phyloP scores from a whole-genome alignment of 2,113 vertebrate genomes.

The Halichoeres trimaculatus region DNA sequence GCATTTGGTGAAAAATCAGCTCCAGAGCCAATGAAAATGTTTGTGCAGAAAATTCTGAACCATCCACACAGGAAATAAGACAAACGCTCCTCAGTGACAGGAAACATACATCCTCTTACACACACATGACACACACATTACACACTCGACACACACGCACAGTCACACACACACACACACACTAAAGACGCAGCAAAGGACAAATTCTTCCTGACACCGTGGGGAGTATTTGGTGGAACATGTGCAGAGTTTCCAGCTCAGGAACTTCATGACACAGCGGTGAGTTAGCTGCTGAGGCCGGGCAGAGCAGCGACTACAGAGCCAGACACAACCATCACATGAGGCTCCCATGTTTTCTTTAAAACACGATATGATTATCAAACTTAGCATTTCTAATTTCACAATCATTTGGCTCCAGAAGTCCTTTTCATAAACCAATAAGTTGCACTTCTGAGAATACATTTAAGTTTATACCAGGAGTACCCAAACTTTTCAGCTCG shows the following conservation, averaged over 20 bases:
- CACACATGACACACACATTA: constrained; percentile 41
- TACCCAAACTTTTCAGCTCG: too few species aligned
- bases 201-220: constrained; percentile 42
- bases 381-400: too few species aligned
- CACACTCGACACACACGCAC: too few species aligned
- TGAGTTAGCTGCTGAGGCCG: constrained; percentile 7
- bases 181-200: constrained; percentile 31
- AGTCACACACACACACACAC: constrained; percentile 50
- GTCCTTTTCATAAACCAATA: too few species aligned
- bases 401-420: too few species aligned
- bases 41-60: constrained; percentile 73
- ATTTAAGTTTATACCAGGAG: too few species aligned
- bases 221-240: not conserved
- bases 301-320: constrained; percentile 7
- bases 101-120: constrained; percentile 68
- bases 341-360: constrained; percentile 2
- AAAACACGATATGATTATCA: not conserved
- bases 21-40: constrained; percentile 79
- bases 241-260: constrained; percentile 8
- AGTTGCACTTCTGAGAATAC: too few species aligned
- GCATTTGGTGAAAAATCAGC: constrained; percentile 64
- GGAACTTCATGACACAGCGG: constrained; percentile 32
- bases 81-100: constrained; percentile 58
- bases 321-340: not conserved
- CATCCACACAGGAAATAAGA: constrained; percentile 75